Base-by-base conservation (phyloP, 2,797 vertebrate species). In the Scleropages formosus region DNA sequence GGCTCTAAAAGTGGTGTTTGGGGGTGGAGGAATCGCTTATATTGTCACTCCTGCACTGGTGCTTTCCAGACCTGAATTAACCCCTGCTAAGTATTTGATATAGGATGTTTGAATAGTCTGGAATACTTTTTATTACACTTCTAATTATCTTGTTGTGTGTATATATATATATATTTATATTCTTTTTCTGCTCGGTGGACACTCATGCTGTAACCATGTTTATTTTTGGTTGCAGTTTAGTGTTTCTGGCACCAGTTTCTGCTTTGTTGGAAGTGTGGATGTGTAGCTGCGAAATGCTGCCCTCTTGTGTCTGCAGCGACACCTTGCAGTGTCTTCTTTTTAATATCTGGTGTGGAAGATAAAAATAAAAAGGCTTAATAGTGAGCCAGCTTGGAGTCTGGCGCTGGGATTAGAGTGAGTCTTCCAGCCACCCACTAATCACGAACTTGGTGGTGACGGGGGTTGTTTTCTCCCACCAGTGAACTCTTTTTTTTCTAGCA, bases 341-440 rank as follows among this genome's bases (percentile, higher is more conserved):
- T 16, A 39, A 27, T 62, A 24, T 44, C 74, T 70, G 66, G 2
- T 22, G 73, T 72, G 76, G 22, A 71, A 83, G 87, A 85, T 88
- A 83, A 87, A 89, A 88, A 89, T 87, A 85, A 87, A 90, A 39
- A 85, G 85, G 83, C 86, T 89, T 87, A 87, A 84, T 86, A 82
- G 85, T 87, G 86, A 79, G 85, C 82, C 86, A 87, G 85, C 86
- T 90, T 85, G 86, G 84, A 89, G 88, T 89, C 88, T 88, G 86
- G 85, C 79, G 78, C 78, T 82, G 47, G 86, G 85, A 90, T 90
- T 88, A 90, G 89, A 88, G 84, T 71, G 84, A 82, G 86, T 89
- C 82, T 86, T 77, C 80, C 84, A 80, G 77, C 59, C 80, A 80
- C 84, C 85, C 81, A 85, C 80, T 80, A 82, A 82, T 81, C 81